phyloP scores from a whole-genome alignment of 2,888 invertebrate genomes.

The Abrostola tripartita region DNA sequence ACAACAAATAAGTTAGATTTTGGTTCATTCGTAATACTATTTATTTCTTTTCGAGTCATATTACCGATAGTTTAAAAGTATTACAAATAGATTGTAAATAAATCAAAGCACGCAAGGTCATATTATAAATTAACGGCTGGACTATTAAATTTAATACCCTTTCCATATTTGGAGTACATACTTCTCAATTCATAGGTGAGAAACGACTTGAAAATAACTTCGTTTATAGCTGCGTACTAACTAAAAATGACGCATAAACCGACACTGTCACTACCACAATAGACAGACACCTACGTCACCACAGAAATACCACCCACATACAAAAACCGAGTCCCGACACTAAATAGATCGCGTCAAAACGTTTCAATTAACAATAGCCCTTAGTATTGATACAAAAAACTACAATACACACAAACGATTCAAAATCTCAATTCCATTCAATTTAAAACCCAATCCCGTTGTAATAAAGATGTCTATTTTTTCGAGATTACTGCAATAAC shows the following conservation, averaged over 20 bases:
- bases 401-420: slow-evolving; percentile 13
- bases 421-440: slow-evolving; percentile 10
- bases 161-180: slow-evolving; percentile 20
- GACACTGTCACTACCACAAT: slow-evolving; percentile 45
- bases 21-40: neutral
- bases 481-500: slow-evolving; percentile 4
- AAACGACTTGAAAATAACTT: slow-evolving; percentile 21
- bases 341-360: slow-evolving; percentile 70
- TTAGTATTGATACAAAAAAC: slow-evolving; percentile 61
- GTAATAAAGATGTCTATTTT: slow-evolving; percentile 12
- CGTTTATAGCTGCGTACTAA: slow-evolving; percentile 22
- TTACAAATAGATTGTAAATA: neutral
- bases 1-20: slow-evolving; percentile 14
- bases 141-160: slow-evolving; percentile 29
- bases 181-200: slow-evolving; percentile 18
- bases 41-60: slow-evolving; percentile 2
- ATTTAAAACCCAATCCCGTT: slow-evolving; percentile 29
- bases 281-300: slow-evolving; percentile 45
- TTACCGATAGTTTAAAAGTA: slow-evolving; percentile 2
- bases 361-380: slow-evolving; percentile 75
- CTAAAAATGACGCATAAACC: slow-evolving; percentile 39
- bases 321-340: slow-evolving; percentile 55
- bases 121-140: slow-evolving; percentile 5
- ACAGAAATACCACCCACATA: slow-evolving; percentile 64
- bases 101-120: neutral